phyloP scores from a whole-genome alignment of 2,113 vertebrate genomes.

The Harpagus bidentatus region DNA sequence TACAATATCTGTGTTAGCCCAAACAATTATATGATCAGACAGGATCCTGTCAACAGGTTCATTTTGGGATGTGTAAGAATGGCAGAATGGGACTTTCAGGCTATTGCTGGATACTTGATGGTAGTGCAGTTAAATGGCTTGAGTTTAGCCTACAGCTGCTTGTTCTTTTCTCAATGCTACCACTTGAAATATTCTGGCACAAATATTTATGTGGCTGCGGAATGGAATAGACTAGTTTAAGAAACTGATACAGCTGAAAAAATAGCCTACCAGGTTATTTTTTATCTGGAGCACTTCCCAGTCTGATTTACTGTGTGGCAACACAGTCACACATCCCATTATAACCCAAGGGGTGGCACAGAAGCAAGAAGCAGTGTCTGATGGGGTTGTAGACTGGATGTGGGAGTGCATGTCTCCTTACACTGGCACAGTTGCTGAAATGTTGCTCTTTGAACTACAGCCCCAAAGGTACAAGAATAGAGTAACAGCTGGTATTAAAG shows the following conservation, averaged over 20 bases:
- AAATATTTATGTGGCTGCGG: not conserved
- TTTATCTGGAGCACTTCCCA: not conserved
- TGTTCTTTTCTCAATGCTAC: accelerated
- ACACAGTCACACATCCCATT: not conserved
- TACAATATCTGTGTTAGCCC: not conserved
- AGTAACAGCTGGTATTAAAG: not conserved
- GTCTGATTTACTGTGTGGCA: no score
- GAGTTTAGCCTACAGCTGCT: not conserved
- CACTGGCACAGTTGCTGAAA: not conserved
- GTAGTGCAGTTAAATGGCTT: not conserved
- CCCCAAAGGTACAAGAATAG: not conserved
- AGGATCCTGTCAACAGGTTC: not conserved
- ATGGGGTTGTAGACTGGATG: not conserved
- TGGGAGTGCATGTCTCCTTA: no score
- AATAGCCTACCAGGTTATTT: not conserved
- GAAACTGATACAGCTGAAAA: not conserved
- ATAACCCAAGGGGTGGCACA: not conserved
- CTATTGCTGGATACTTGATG: not conserved
- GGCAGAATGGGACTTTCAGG: not conserved
- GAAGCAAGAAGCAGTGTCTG: not conserved
- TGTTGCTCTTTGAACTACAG: not conserved
- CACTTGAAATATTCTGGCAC: not conserved
- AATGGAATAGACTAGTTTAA: not conserved
- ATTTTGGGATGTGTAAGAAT: not conserved
- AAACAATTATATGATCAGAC: not conserved